Evolutionary conservation across 2,888 invertebrate genomes (phyloP), one percentile per base, ranked within the genome.

Genomic region (Parasteatoda lunata): DNA sequence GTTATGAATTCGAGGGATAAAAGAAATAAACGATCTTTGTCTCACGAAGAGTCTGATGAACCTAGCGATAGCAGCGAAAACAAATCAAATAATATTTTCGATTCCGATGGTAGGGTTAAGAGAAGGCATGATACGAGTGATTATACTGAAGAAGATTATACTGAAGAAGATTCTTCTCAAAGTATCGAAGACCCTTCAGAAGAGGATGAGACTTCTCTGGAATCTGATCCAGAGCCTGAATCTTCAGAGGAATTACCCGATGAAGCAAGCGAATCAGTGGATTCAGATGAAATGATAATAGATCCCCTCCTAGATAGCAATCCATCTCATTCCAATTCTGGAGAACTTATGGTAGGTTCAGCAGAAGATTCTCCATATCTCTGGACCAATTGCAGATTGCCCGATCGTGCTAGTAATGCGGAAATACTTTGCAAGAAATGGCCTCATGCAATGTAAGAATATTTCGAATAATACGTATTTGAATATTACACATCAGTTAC

Each of bases 391-490:
- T 79, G 79, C 30, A 47, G 45, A 15, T n/a, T 75, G 15, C 81
- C 81, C 3, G 9, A 15, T 3, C 66, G 49, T 15, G 59, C n/a
- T 5, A 82, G 70, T 8, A 70, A 75, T 4, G n/a, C 68, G 3
- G 82, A 82, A 49, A 48, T 69, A 6, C 45, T 77, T 0, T 82
- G 82, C 70, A 82, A 76, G 52, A 49, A 69, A 30, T 47, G 68
- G 70, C 70, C 76, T 8, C n/a, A 49, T 8, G 49, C 30, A 82
- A 64, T 76, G 82, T 82, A 59, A 82, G 82, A 76, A 52, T 59
- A 13, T 30, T 30, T 30, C 0, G 30, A 30, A 30, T 30, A 30
- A 30, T 30, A 30, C 30, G 30, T 30, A 30, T 30, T 30, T 30
- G 30, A 30, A 30, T 30, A 30, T 30, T 30, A 30, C 30, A 30